Conservation (phyloP, 2,888 invertebrate genomes). For the Timema cristinae region DNA sequence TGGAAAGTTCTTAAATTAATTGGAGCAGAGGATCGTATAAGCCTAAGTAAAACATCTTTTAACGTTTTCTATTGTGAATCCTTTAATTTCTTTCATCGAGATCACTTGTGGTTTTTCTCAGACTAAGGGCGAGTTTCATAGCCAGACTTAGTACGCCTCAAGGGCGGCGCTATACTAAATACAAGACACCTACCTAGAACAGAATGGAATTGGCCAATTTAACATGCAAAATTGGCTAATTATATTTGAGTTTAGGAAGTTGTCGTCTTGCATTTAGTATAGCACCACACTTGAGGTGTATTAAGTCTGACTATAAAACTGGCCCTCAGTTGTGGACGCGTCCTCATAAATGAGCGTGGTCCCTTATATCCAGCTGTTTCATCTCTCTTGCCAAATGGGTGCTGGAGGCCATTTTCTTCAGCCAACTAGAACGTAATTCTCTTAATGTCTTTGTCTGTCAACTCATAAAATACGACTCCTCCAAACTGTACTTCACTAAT, state of each 20-base stretch:
- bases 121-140: no score
- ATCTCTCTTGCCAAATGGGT: not conserved
- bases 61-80: not conserved
- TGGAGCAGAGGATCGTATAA: not conserved
- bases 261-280: no score
- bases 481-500: not conserved
- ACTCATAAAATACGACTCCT: not conserved
- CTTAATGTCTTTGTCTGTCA: slow-evolving; percentile 14
- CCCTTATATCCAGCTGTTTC: not conserved
- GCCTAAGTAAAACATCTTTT: not conserved
- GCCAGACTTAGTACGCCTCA: no score
- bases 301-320: not conserved
- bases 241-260: no score
- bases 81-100: no score
- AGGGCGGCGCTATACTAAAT: no score
- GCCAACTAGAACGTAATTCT: not conserved
- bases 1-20: not conserved
- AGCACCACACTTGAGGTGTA: no score
- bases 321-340: not conserved
- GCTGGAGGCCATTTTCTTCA: not conserved
- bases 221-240: no score
- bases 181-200: no score
- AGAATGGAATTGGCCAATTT: no score
- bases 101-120: not conserved
- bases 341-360: not conserved